These are phyloP conservation scores for Periophthalmus magnuspinnatus DNA, from an alignment of 2,797 vertebrate genomes.

Conservation along the genomic window DNA sequence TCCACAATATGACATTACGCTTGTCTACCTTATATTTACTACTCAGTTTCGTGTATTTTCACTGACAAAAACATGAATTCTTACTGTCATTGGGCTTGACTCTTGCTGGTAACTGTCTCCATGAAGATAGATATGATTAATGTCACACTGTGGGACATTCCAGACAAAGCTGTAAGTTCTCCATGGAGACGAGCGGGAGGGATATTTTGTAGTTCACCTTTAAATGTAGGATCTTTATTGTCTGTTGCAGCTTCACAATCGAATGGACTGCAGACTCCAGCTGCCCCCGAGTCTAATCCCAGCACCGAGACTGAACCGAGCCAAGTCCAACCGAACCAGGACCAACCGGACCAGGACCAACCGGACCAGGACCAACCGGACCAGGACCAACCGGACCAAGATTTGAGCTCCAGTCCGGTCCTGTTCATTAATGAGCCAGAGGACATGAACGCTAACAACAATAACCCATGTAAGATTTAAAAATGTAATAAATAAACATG, in stretches of 20 bases:
- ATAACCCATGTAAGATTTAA: slow-evolving; percentile 47
- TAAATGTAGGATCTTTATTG: not conserved
- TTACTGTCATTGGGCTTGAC: too few species aligned
- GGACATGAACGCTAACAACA: slow-evolving; percentile 60
- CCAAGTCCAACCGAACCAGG: not conserved
- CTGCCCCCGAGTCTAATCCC: not conserved
- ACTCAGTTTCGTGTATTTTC: too few species aligned
- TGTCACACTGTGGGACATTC: too few species aligned
- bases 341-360: not conserved
- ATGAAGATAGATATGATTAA: too few species aligned
- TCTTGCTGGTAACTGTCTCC: too few species aligned
- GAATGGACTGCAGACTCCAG: not conserved
- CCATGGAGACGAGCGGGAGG: too few species aligned
- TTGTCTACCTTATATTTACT: too few species aligned
- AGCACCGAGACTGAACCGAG: not conserved
- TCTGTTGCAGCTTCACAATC: not conserved
- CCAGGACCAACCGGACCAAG: not conserved
- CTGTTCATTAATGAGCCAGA: slow-evolving; percentile 25
- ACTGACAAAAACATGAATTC: too few species aligned
- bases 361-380: not conserved
- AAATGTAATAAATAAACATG: not conserved
- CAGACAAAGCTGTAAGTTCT: too few species aligned
- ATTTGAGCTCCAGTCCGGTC: not conserved
- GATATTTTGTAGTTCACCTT: too few species aligned
- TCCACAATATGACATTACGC: too few species aligned